Conservation (phyloP, 2,888 invertebrate species). For the Cryptus viduatorius region DNA sequence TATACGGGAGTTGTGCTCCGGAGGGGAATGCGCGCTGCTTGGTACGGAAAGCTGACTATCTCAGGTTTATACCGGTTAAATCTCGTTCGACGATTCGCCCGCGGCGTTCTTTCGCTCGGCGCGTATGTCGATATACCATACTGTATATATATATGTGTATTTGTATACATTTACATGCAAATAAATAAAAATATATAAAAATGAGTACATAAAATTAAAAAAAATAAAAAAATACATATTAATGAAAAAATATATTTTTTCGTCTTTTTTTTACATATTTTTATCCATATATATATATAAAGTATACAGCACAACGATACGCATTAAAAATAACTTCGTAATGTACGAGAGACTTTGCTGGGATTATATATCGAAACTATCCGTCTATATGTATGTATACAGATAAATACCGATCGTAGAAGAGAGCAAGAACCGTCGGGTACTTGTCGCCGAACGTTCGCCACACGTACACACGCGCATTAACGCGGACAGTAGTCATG, state of each 20-base stretch:
- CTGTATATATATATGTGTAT: background rate
- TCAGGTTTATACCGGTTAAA: conserved; percentile 82
- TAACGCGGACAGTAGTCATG: conserved; percentile 39
- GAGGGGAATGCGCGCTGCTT: conserved; percentile 63
- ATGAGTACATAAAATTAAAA: too few species aligned
- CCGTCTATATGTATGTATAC: background rate
- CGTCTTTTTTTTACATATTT: too few species aligned
- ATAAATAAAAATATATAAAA: too few species aligned
- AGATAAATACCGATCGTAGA: background rate
- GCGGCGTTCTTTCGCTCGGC: conserved; percentile 69
- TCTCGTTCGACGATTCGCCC: conserved; percentile 77
- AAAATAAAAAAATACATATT: background rate
- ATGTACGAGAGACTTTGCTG: too few species aligned
- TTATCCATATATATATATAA: too few species aligned
- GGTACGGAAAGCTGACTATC: conserved; percentile 77
- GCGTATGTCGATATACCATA: conserved; percentile 16
- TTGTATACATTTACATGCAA: background rate
- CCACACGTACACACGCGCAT: conserved; percentile 62
- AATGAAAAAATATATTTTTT: background rate
- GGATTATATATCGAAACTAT: background rate
- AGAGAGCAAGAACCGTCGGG: conserved; percentile 10
- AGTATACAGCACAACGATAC: too few species aligned
- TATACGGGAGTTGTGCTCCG: conserved; percentile 26
- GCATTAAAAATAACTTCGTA: too few species aligned
- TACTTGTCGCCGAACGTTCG: background rate